Base-by-base conservation (phyloP, 2,113 vertebrate genomes). In the Otolemur garnettii region DNA sequence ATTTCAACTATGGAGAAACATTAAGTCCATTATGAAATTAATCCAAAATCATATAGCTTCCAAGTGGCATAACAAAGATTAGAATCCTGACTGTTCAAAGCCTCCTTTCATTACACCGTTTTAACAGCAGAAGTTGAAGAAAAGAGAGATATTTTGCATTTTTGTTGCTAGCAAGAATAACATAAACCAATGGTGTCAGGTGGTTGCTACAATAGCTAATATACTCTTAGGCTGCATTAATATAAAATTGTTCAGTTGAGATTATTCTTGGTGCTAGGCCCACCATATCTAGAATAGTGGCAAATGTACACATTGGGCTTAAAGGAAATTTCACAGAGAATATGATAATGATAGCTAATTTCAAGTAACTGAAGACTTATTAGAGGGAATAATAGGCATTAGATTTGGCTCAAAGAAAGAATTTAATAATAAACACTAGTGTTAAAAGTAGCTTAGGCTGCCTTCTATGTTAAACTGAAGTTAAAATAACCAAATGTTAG, bases 391-490 rank as follows among this genome's bases (percentile, higher is more conserved):
- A 91, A 55, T 0, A 94, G 28, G 33, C 22, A 60, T 21, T 60
- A 90, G 26, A 81, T 86, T 84, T 62, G 50, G 66, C 22, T 94
- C 28, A 72, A 89, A 90, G 18, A 79, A 93, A 93, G 22, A 90
- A 74, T 7, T 91, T 66, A 84, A 59, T n/a, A 55, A 78, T 57
- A 83, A 78, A 42, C 9, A 62, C 12, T 57, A 64, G 55, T 62
- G 14, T 90, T 60, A 68, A 87, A 93, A 92, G 45, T 69, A 10
- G 38, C 85, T 72, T 45, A 77, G 33, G 24, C 13, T 33, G 59
- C 33, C 22, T 89, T 87, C 89, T 83, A 87, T 53, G 55, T n/a
- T 93, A 26, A 74, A 53, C 10, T 74, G 53, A 17, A 75, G 21
- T 69, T 66, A 68, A 85, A 64, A 35, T 90, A 79, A 84, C 45